These are phyloP conservation scores for Cataglyphis hispanica DNA, from an alignment of 1,140 invertebrate genomes.

Conservation along the genomic window DNA sequence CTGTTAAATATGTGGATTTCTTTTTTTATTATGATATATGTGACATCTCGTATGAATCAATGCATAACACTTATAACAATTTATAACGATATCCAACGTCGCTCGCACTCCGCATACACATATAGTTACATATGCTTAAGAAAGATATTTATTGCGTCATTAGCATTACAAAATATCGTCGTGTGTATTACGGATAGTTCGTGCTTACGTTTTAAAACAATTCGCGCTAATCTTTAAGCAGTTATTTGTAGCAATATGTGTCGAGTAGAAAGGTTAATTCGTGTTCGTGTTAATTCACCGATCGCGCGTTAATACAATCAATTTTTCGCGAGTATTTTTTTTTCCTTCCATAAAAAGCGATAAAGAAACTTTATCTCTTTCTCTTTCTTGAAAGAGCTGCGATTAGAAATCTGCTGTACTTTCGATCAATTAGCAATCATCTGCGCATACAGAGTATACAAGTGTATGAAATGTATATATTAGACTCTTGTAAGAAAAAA, in stretches of 20 bases:
- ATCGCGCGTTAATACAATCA: neutral
- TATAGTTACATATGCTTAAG: slow-evolving; percentile 52
- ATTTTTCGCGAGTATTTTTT: neutral
- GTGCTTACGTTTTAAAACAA: slow-evolving; percentile 58
- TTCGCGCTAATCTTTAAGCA: slow-evolving; percentile 46
- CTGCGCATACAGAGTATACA: slow-evolving; percentile 34
- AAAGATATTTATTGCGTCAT: slow-evolving; percentile 61
- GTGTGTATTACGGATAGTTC: slow-evolving; percentile 49
- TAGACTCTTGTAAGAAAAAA: slow-evolving; percentile 11
- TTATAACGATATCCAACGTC: slow-evolving; percentile 47
- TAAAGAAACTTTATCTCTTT: slow-evolving; percentile 25
- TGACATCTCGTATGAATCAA: slow-evolving; percentile 62
- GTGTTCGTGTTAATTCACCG: slow-evolving; percentile 3
- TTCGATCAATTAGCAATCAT: neutral
- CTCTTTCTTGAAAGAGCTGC: neutral
- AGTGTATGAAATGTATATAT: slow-evolving; percentile 20
- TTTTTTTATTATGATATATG: slow-evolving; percentile 66
- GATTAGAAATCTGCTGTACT: slow-evolving; percentile 26
- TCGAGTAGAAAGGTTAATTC: slow-evolving; percentile 54
- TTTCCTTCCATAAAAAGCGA: slow-evolving; percentile 6
- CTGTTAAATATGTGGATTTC: slow-evolving; percentile 44
- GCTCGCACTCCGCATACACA: slow-evolving; percentile 49
- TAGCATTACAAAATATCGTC: slow-evolving; percentile 62
- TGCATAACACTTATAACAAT: slow-evolving; percentile 64
- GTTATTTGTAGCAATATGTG: slow-evolving; percentile 62